A percentile compares a stretch with the other conserved stretches of the same genome.
Conservation (phyloP, 2,113 vertebrate species). For the Bubalus kerabau region DNA sequence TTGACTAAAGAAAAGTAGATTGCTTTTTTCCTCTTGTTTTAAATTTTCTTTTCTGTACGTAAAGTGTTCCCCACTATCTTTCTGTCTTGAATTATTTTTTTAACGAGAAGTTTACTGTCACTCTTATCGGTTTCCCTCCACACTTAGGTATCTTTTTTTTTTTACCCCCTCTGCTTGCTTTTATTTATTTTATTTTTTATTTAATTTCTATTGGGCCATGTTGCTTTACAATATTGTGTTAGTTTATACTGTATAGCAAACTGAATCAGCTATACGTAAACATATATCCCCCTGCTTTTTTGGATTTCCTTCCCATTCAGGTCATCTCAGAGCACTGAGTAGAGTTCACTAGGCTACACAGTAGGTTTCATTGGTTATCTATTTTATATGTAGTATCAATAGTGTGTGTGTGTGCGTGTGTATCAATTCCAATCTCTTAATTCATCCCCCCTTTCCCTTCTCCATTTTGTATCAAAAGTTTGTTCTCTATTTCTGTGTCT, state of each 20-base stretch:
- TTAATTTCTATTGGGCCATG: background rate
- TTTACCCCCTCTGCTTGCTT: background rate
- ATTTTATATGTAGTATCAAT: accelerated
- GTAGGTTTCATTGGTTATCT: background rate
- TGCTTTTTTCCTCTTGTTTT: background rate
- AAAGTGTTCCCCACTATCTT: background rate
- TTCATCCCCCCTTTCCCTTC: background rate
- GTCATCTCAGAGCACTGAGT: background rate
- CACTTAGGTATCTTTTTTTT: background rate
- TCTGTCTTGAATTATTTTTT: background rate
- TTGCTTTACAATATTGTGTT: background rate
- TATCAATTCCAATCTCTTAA: background rate
- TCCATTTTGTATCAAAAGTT: background rate
- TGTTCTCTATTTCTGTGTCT: background rate
- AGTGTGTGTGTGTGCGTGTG: background rate
- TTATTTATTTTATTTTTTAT: background rate
- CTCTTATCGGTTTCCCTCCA: background rate
- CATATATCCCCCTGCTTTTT: background rate
- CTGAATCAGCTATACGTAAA: background rate
- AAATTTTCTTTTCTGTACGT: background rate
- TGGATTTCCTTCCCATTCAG: background rate
- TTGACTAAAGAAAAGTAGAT: background rate
- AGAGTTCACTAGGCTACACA: background rate
- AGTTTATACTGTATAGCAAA: background rate
- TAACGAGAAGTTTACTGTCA: background rate